Conservation (phyloP, 2,797 vertebrate species). For the Sebastes umbrosus region DNA sequence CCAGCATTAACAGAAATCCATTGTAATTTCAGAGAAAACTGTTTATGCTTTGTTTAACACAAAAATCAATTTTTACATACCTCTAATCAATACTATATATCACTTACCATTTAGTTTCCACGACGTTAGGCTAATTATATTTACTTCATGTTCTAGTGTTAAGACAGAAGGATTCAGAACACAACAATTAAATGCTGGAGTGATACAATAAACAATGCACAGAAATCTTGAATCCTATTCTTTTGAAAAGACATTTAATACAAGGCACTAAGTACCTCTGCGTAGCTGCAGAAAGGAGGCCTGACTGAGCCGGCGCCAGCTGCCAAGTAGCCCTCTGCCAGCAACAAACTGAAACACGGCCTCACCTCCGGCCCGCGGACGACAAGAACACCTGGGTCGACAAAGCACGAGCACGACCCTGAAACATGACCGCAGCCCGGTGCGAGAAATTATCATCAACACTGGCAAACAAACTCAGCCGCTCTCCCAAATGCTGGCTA, state of each 20-base stretch:
- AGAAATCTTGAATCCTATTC: background rate
- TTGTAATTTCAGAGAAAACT: background rate
- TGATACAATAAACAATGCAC: background rate
- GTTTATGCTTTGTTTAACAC: background rate
- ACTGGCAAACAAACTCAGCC: constrained; percentile 45
- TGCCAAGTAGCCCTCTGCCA: constrained; percentile 53
- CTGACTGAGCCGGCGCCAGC: constrained; percentile 32
- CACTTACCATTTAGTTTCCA: background rate
- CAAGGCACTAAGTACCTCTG: background rate
- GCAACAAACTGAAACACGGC: constrained; percentile 58
- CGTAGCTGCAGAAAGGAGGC: constrained; percentile 19
- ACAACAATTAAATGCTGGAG: background rate
- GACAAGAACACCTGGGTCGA: constrained; percentile 53
- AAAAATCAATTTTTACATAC: background rate
- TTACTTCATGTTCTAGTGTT: background rate
- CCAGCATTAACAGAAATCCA: background rate
- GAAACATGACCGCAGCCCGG: constrained; percentile 31
- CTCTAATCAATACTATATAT: background rate
- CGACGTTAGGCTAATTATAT: background rate
- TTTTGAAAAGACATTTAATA: background rate
- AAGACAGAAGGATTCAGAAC: background rate
- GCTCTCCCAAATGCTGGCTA: constrained; percentile 51
- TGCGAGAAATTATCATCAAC: constrained; percentile 48
- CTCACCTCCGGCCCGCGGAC: constrained; percentile 42
- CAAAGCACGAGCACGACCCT: constrained; percentile 45